Conservation (phyloP, 2,113 vertebrate genomes). For the Gobius niger region DNA sequence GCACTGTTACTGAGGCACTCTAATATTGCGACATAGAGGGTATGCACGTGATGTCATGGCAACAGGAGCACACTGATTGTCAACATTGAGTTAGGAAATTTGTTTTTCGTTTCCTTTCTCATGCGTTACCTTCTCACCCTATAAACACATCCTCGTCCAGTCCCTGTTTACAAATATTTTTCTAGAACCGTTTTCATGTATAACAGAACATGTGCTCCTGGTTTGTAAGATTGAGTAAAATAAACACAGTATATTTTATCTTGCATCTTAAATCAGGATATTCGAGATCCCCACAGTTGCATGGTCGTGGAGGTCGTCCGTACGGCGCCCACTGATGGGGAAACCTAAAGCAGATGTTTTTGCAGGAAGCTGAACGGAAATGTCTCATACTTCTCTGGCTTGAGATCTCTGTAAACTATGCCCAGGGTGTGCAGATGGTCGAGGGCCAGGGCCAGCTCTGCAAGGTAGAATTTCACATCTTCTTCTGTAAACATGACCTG, state of each 20-base stretch:
- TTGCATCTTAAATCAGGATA: not conserved
- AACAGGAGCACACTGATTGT: too few relatives aligned
- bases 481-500: conserved; percentile 99
- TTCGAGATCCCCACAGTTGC: not conserved
- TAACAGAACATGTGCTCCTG: too few relatives aligned
- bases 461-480: conserved; percentile 99
- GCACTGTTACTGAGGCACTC: too few relatives aligned
- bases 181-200: too few relatives aligned
- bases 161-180: too few relatives aligned
- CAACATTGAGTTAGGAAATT: too few relatives aligned
- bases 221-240: too few relatives aligned
- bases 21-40: too few relatives aligned
- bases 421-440: conserved; percentile 98
- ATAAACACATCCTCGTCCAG: too few relatives aligned
- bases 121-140: too few relatives aligned
- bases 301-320: not conserved
- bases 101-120: too few relatives aligned
- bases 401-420: conserved; percentile 99
- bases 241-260: not conserved
- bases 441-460: conserved; percentile 97
- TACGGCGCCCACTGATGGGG: not conserved
- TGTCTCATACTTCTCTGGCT: conserved; percentile 93
- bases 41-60: too few relatives aligned
- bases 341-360: conserved; percentile 7
- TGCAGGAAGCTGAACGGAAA: conserved; percentile 1